A percentile compares a stretch with the other conserved stretches of the same genome.
Evolutionary conservation across 2,888 invertebrate genomes (phyloP).

Genomic region (Tineola bisselliella): DNA sequence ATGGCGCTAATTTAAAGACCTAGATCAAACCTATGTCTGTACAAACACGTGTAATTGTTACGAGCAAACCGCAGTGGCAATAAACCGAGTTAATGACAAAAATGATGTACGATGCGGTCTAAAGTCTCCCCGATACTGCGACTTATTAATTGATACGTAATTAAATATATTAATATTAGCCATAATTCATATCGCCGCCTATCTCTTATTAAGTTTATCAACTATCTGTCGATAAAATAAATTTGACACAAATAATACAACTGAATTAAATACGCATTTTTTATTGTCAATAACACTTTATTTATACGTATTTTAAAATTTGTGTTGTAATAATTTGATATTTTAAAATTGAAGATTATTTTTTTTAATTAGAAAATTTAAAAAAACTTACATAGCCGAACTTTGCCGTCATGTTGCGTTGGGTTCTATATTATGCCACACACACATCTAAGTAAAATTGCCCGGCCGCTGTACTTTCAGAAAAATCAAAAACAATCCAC

Average conservation of each 20-base stretch:
- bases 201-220: background rate
- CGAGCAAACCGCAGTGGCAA: too few species aligned
- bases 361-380: constrained; percentile 14
- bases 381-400: constrained; percentile 63
- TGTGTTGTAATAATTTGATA: too few species aligned
- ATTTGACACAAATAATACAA: background rate
- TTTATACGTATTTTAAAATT: too few species aligned
- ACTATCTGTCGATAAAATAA: background rate
- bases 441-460: constrained; percentile 65
- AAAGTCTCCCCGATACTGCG: background rate
- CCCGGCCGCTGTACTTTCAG: constrained; percentile 53
- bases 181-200: background rate
- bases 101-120: background rate
- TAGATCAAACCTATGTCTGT: too few species aligned
- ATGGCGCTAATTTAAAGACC: too few species aligned
- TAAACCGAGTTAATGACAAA: background rate
- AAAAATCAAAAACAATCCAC: constrained; percentile 56
- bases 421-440: constrained; percentile 66
- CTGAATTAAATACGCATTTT: background rate
- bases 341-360: too few species aligned
- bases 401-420: constrained; percentile 70
- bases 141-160: background rate
- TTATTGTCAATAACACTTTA: constrained; percentile 13
- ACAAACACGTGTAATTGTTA: too few species aligned
- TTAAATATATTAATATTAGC: background rate